Base-by-base conservation (phyloP, 2,113 vertebrate species). In the Neotoma lepida region DNA sequence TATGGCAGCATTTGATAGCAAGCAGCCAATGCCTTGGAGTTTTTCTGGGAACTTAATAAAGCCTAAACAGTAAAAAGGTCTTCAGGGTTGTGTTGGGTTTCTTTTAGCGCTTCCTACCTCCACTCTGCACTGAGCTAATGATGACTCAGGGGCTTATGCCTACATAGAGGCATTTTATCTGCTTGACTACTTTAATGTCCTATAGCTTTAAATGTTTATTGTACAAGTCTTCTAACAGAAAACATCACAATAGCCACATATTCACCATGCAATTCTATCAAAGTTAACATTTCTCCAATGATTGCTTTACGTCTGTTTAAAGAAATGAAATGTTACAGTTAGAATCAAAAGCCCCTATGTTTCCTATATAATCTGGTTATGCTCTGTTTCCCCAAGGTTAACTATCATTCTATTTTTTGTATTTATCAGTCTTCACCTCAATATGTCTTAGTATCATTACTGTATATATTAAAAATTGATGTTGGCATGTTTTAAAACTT, bases 201-300 rank as follows among this genome's bases (percentile, higher is more conserved):
- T 91, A 6, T 86, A 90, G 88, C 85, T 96, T 95, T 91, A 94
- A 88, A 88, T 94, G 80, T 92, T 80, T 93, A 93, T 70, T 74
- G 71, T 89, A 51, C 28, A 93, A 51, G 22, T 76, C 94, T 92
- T 91, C 81, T 78, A 89, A 85, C 51, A 44, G 68, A 92, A 85
- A 90, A 44, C 86, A 78, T 90, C 61, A 6, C 70, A 77, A 92
- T 64, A 93, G 28, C 81, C 51, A 33, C 28, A 46, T 70, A 71
- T 56, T 73, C 77, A 70, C 80, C 54, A n/a, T 95, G 85, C 71
- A 85, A 3, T 71, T 89, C 46, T 86, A 70, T 78, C 68, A 81
- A 87, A 89, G 49, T n/a, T 93, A 93, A 66, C 51, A 44, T 89
- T 84, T 94, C 63, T 95, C 56, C 77, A 82, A 66, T 54, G 35